Base-by-base conservation (phyloP, 2,797 vertebrate species). In the Characodon lateralis region DNA sequence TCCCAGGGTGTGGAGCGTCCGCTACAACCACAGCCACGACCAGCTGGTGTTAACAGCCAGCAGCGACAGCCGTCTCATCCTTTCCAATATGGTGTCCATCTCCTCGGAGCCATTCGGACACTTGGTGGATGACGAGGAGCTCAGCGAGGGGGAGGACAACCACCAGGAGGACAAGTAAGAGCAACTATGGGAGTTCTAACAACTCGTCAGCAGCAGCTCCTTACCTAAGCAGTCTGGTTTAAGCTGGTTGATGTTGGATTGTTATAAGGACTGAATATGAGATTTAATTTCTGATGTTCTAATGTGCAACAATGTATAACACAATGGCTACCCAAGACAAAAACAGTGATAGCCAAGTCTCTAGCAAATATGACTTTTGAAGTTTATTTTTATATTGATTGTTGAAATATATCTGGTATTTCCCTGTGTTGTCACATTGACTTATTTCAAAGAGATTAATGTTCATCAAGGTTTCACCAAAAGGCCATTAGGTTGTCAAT, bases 1-100 rank as follows among this genome's bases (percentile, higher is more conserved):
- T 77, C 39, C 50, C 92, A 99, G 98, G 98, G 97, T 99, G 73
- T 99, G 98, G 98, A 99, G 95, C n/a, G 97, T 99, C 73, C 96
- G 98, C 90, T 99, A 99, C 90, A 99, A 99, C 95, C 98, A 99
- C 92, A 98, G 98, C 53, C 98, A 99, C 0, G 98, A 99, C 95
- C 98, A 99, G 91, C 94, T 99, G 89, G 95, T 99, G 84, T 93
- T 99, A 90, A 99, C 97, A 0, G 98, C 96, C 92, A 99, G 98
- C 96, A 99, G 98, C 43, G 98, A 99, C 94, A 99, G 98, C 95
- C 95, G 98, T 91, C 97, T 99, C 92, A 98, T 99, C 89, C 96
- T 99, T 65, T 99, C 98, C 93, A 99, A 99, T 87, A 99, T 99
- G 98, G 98, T 98, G 84, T 99, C 98, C 88, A 99, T 99, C 95